A percentile compares a stretch with the other conserved stretches of the same genome.
These are phyloP conservation scores for Tanytarsus gracilentus DNA, from an alignment of 2,888 invertebrate genomes.

Conservation along the genomic window DNA sequence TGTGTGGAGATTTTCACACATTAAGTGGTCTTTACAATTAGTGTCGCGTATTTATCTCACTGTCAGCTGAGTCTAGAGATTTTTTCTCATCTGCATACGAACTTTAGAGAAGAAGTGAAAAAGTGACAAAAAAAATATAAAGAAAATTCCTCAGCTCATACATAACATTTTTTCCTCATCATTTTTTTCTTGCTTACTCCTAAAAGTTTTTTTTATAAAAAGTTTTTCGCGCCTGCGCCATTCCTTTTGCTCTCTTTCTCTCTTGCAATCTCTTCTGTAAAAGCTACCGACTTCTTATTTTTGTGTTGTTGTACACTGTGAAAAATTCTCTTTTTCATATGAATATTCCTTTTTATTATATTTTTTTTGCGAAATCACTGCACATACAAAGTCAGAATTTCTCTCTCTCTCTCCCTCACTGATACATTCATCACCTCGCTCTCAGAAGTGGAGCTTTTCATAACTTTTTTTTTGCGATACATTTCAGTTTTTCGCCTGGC, in stretches of 20 bases:
- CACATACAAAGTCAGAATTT: background rate
- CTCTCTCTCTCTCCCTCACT: background rate
- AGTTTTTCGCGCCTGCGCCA: constrained; percentile 19
- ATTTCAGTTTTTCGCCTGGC: constrained; percentile 27
- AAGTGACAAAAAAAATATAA: too few species aligned
- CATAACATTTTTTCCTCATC: constrained; percentile 27
- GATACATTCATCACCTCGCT: background rate
- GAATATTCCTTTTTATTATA: background rate
- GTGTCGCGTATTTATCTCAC: too few species aligned
- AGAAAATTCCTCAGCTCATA: constrained; percentile 27
- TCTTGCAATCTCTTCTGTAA: constrained; percentile 2
- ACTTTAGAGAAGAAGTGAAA: too few species aligned
- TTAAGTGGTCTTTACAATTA: too few species aligned
- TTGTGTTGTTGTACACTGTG: constrained; percentile 17
- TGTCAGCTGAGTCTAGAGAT: too few species aligned
- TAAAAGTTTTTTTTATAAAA: background rate
- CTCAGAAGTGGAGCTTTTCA: constrained; percentile 12
- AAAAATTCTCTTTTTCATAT: constrained; percentile 5
- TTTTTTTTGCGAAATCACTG: constrained; percentile 7
- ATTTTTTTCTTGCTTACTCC: background rate
- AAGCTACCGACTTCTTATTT: too few species aligned
- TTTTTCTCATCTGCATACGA: background rate
- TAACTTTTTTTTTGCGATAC: constrained; percentile 2
- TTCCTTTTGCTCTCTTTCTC: background rate
- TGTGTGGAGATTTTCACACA: too few species aligned